These are phyloP conservation scores for Vombatus ursinus DNA, from an alignment of 2,113 vertebrate species.

Conservation along the genomic window DNA sequence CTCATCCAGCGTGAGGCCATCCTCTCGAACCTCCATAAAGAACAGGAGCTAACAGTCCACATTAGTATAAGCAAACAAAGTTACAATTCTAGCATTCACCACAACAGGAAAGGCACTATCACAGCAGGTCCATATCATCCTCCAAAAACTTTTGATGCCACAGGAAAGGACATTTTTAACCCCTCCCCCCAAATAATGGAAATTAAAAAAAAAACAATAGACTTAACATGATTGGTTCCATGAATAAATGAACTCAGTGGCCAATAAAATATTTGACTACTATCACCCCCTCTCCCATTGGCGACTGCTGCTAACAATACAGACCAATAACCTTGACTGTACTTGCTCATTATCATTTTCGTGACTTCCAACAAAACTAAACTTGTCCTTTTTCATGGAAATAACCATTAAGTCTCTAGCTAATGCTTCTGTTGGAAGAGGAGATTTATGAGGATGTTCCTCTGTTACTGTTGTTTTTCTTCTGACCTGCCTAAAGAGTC, in stretches of 20 bases:
- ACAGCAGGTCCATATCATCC: constrained; percentile 78
- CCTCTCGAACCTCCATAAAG: constrained; percentile 77
- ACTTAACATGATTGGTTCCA: constrained; percentile 51
- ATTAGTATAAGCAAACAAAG: constrained; percentile 77
- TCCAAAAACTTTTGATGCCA: constrained; percentile 61
- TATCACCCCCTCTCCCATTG: neutral
- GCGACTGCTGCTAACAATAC: neutral
- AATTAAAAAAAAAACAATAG: constrained; percentile 16
- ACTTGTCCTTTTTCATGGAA: constrained; percentile 63
- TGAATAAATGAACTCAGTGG: constrained; percentile 61
- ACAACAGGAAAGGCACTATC: constrained; percentile 86
- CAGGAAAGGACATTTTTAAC: constrained; percentile 31
- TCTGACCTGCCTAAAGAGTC: constrained; percentile 37
- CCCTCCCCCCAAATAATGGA: constrained; percentile 38
- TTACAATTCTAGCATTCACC: constrained; percentile 73
- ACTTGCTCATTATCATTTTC: neutral
- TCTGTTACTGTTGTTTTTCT: neutral
- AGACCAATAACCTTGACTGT: neutral
- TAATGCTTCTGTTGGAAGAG: constrained; percentile 52
- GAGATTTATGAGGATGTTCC: constrained; percentile 43
- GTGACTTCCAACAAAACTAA: constrained; percentile 54
- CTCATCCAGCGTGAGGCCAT: constrained; percentile 71
- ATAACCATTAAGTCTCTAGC: constrained; percentile 63
- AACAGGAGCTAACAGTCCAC: constrained; percentile 76
- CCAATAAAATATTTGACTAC: constrained; percentile 42